Evolutionary conservation across 2,888 invertebrate species (phyloP), one percentile per base, ranked within the genome.

Genomic region (Sclerodermus sp.): DNA sequence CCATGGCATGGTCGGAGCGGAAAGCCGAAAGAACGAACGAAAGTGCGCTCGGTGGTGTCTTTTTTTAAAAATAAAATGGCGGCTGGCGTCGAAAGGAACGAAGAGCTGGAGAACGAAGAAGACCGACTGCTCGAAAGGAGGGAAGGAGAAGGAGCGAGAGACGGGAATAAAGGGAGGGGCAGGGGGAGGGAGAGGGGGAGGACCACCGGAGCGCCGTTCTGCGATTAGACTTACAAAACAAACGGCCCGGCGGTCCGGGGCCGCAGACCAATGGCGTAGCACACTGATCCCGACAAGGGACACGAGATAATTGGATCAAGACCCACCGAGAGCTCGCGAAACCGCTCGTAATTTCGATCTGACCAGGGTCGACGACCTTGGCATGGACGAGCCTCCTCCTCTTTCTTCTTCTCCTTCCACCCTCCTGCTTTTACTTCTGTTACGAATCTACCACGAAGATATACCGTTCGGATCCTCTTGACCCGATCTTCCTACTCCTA

Each of bases 201-300:
- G 76, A 76, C 77, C 77, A 77, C 77, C 77, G 71, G 71, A 69
- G 76, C 73, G 73, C 69, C 68, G 71, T 70, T 74, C 71, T 70
- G 73, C 77, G 77, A 77, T 77, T 77, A 77, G 77, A 77, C 77
- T 77, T 71, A 77, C 77, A 77, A 77, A 77, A 77, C 76, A 74
- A 76, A 76, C 77, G 77, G 75, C 71, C 73, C 71, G 73, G 68
- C 70, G 67, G 68, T 67, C 62, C 60, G 53, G 60, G 58, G 58
- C 63, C 62, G 66, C 67, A 66, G 71, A 69, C 74, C 76, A 76
- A 76, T 76, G 73, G 76, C 74, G 71, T 70, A 71, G 71, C 70
- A 68, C 68, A 58, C 71, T 62, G 71, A 71, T 74, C 67, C 73
- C 69, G 68, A 70, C 73, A 71, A 76, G 74, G 74, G 74, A 75